A percentile compares a stretch with the other conserved stretches of the same genome.
Conservation (phyloP, 2,113 vertebrate species). For the Gymnorhina tibicen region DNA sequence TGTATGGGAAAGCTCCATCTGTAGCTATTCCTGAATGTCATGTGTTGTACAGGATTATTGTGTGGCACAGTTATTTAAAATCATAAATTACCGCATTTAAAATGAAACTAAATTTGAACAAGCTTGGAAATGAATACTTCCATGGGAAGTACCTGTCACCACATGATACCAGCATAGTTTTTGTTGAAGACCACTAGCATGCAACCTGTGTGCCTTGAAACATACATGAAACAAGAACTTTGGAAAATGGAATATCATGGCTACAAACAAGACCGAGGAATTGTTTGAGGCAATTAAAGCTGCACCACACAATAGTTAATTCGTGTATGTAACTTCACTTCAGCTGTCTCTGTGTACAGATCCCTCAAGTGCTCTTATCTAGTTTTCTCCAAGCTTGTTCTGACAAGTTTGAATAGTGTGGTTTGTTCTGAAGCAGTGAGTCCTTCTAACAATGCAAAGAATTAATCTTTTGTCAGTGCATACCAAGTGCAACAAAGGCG, state of each 20-base stretch:
- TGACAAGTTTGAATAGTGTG: slow-evolving; percentile 52
- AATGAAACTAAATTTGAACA: not conserved
- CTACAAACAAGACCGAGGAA: not conserved
- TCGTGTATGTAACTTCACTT: slow-evolving; percentile 17
- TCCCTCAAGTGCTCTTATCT: slow-evolving; percentile 54
- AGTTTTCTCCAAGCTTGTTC: slow-evolving; percentile 38
- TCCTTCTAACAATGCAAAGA: slow-evolving; percentile 56
- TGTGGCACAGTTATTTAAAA: not conserved
- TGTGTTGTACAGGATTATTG: not conserved
- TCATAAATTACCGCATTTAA: not conserved
- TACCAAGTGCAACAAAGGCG: not conserved
- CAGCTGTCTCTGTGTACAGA: slow-evolving; percentile 18
- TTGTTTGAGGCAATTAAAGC: slow-evolving; percentile 16
- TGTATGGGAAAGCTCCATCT: not conserved
- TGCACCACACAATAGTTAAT: not conserved
- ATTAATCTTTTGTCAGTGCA: slow-evolving; percentile 59
- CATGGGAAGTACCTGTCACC: not conserved
- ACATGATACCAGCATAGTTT: not conserved
- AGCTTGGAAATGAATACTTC: not conserved
- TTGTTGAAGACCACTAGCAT: not conserved
- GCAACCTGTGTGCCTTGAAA: not conserved
- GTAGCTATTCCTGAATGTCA: not conserved
- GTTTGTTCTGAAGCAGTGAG: slow-evolving; percentile 55
- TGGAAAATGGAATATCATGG: not conserved
- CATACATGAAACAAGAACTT: not conserved